Base-by-base conservation (phyloP, 2,113 vertebrate species). In the Lichenostomus cassidix region DNA sequence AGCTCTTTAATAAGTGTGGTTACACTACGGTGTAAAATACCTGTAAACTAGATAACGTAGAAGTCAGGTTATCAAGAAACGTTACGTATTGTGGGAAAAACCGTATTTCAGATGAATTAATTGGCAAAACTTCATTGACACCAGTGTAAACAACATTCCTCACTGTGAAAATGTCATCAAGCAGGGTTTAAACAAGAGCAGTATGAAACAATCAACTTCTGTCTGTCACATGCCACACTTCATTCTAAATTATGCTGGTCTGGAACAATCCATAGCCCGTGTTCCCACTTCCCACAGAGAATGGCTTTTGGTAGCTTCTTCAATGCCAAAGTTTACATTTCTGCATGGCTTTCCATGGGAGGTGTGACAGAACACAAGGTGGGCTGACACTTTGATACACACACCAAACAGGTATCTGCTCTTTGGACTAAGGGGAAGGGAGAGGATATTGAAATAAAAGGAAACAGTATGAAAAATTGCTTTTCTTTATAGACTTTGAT, bases 331-430 rank as follows among this genome's bases (percentile, higher is more conserved):
- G 19, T 74, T n/a, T 41, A 31, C 0, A 0, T 64, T 50, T 74
- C 53, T 77, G 24, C 12, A 3, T 4, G 4, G 58, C 35, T 71
- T 67, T 73, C 63, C 0, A 0, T 29, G 49, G 39, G 35, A 91
- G 22, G 33, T 2, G 1, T 1, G 0, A 68, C 29, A 42, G 52
- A 68, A 22, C 1, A 0, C 11, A 37, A 68, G 46, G 11, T 87
- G 44, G 33, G 37, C 77, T 87, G 71, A 55, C 37, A 33, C 22
- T 75, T 71, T 37, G 27, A 85, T 23, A 78, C 77, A 64, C 15
- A 63, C 22, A 41, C 8, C 0, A 0, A 88, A 44, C 4, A 75
- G 63, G 7, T 18, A 41, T n/a, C 41, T 87, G 21, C 55, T 90
- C 35, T 69, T 12, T 39, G 59, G 52, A 84, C 35, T 59, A 90